Base-by-base conservation (phyloP, 2,113 vertebrate species). In the Reinhardtius hippoglossoides region DNA sequence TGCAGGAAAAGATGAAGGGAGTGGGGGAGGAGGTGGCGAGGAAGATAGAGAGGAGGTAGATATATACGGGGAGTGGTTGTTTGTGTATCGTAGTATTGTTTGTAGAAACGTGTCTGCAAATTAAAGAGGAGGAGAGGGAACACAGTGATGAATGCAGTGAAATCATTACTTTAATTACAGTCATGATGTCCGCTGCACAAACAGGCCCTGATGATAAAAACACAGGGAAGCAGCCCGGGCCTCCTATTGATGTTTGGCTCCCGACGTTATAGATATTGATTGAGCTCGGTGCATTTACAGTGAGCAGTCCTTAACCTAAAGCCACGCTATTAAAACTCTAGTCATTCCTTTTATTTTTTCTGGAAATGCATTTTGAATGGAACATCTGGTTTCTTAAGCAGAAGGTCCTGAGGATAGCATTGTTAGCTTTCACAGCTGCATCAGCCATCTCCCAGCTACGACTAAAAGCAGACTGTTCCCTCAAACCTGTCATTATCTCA, bases 121-220 rank as follows among this genome's bases (percentile, higher is more conserved):
- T 31, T 58, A 44, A 35, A 74, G 59, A 64, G 74, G n/a, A n/a
- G 20, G 55, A 68, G 70, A 21, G 4, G 40, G 70, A 64, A 66
- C 75, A 75, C 24, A 52, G 46, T 81, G 81, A 86, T 80, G 67
- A 82, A 88, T 76, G 76, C 56, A 66, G 16, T 37, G 56, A 74
- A 76, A 67, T 84, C 77, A 71, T 72, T 77, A 80, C 20, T 77
- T 77, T 85, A 85, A 91, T 91, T 85, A 65, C 55, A 78, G 60
- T 71, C 63, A 54, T 61, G 44, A 85, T 74, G 64, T 79, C 35
- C 21, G 55, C 48, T 9, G 40, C 78, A 59, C 63, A 48, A 83
- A 40, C 3, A 1, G 24, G 66, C 62, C 18, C 20, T 24, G 71
- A 82, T 72, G 46, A 75, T 86, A 44, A 81, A 85, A 83, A 67